Evolutionary conservation across 2,888 invertebrate genomes (phyloP).

Genomic region (Sepioteuthis lessoniana): DNA sequence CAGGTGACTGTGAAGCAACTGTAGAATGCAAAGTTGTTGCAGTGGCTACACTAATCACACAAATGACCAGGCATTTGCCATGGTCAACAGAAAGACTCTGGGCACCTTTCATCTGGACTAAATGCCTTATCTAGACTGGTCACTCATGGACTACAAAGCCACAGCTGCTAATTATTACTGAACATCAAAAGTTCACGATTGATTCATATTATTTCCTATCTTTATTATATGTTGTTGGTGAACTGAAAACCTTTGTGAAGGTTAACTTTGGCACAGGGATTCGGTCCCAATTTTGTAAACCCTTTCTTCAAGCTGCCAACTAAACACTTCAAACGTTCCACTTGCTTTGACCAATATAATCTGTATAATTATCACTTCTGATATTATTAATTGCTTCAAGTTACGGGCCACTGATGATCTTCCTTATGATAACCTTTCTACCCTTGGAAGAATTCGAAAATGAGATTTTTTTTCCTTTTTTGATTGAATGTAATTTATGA

Average conservation of each 20-base stretch:
- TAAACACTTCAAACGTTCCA: neutral
- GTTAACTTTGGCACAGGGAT: neutral
- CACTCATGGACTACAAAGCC: neutral
- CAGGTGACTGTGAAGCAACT: neutral
- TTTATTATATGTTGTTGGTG: neutral
- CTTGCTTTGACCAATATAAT: neutral
- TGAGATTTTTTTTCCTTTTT: neutral
- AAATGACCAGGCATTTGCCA: neutral
- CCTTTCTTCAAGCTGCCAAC: neutral
- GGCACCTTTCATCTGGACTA: neutral
- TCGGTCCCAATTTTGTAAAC: neutral
- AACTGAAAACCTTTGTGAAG: neutral
- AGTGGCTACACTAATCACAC: neutral
- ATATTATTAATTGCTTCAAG: neutral
- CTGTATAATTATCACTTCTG: neutral
- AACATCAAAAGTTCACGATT: neutral
- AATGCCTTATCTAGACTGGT: neutral
- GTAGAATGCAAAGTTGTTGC: neutral
- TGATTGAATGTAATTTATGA: too few relatives aligned
- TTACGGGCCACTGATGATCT: neutral
- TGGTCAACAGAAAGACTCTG: neutral
- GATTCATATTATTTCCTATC: neutral
- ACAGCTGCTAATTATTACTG: neutral
- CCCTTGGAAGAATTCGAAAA: neutral
- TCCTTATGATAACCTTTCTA: neutral